These are phyloP conservation scores for Patella pellucida DNA, from an alignment of 2,888 invertebrate species.

Conservation along the genomic window DNA sequence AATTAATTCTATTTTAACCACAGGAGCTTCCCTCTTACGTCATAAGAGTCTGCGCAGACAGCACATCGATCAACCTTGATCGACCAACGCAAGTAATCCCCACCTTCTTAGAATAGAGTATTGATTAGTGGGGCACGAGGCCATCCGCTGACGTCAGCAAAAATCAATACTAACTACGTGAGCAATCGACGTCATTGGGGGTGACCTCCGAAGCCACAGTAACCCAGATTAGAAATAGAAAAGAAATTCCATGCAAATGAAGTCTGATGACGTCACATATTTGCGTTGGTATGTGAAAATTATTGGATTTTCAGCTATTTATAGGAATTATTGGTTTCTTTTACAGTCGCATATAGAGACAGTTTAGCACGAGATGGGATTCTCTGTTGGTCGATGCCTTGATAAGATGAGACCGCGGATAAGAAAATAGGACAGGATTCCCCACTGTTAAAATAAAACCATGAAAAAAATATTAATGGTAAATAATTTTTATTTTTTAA, in stretches of 20 bases:
- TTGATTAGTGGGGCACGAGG: conserved; percentile 23
- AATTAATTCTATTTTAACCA: neutral
- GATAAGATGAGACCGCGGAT: too few species aligned
- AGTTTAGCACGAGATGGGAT: neutral
- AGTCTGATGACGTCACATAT: neutral
- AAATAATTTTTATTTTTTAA: too few species aligned
- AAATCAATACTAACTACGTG: neutral
- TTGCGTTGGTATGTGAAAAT: conserved; percentile 2
- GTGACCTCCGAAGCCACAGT: neutral
- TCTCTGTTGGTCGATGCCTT: neutral
- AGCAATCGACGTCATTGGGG: conserved; percentile 7
- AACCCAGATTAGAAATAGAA: neutral
- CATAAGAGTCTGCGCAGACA: neutral
- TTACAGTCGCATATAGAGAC: neutral
- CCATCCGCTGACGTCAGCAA: conserved; percentile 20
- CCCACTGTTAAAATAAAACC: too few species aligned
- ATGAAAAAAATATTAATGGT: too few species aligned
- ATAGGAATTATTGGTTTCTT: neutral
- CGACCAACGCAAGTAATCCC: neutral
- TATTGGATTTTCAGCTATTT: conserved; percentile 1
- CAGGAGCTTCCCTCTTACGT: conserved; percentile 7
- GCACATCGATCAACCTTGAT: neutral
- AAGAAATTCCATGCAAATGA: conserved; percentile 7
- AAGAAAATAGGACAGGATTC: too few species aligned
- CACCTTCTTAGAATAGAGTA: neutral